Conservation (phyloP, 1,140 invertebrate genomes). For the Mylabris phalerata region DNA sequence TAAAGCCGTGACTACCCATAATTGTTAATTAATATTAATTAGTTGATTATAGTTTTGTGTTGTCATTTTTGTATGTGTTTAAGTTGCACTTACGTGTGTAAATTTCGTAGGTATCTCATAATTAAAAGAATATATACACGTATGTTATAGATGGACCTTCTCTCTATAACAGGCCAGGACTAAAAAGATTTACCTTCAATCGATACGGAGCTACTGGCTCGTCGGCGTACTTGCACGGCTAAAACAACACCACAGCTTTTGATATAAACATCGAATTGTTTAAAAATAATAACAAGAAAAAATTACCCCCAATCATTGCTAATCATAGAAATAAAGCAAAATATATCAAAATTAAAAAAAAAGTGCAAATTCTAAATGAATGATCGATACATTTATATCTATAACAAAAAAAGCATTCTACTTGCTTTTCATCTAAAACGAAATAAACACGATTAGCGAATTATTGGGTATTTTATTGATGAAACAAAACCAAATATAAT, state of each 20-base stretch:
- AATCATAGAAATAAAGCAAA: conserved; percentile 3
- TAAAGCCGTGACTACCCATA: too few species aligned
- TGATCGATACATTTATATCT: too few species aligned
- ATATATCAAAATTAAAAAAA: not conserved
- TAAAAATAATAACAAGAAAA: not conserved
- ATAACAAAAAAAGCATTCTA: too few species aligned
- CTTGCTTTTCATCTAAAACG: too few species aligned
- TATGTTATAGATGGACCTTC: conserved; percentile 11
- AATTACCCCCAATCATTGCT: conserved; percentile 6
- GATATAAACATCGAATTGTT: conserved; percentile 1
- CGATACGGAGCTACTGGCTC: conserved; percentile 38
- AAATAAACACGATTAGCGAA: conserved; percentile 21
- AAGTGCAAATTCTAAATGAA: not conserved
- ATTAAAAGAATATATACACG: too few species aligned
- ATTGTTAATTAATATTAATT: too few species aligned
- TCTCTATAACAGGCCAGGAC: conserved; percentile 21
- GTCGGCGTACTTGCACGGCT: conserved; percentile 40
- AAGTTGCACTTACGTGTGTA: too few species aligned
- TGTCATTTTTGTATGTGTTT: too few species aligned
- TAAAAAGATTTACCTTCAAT: conserved; percentile 38
- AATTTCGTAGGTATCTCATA: too few species aligned
- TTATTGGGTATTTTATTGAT: conserved; percentile 26
- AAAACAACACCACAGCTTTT: conserved; percentile 37
- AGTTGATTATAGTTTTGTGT: too few species aligned
- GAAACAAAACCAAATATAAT: conserved; percentile 7